Evolutionary conservation across 2,797 vertebrate species (phyloP).

Genomic region (Pangasius sanitwongsei): DNA sequence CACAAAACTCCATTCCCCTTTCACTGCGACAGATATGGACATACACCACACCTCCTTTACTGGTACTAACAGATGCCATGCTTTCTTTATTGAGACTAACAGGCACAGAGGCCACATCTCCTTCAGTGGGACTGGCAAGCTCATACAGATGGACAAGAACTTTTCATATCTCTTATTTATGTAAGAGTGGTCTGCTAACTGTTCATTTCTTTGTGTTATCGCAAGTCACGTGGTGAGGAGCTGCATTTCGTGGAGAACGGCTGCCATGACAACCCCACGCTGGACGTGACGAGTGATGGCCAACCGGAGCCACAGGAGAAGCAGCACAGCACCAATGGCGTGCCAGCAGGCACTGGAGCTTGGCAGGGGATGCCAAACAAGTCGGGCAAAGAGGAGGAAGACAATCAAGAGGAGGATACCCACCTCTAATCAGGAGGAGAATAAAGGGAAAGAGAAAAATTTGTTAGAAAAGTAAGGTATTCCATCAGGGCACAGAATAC

Average conservation of each 20-base stretch:
- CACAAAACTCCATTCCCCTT: background rate
- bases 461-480: constrained; percentile 25
- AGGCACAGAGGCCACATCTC: background rate
- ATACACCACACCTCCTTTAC: background rate
- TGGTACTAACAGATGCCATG: background rate
- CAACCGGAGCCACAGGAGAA: constrained; percentile 93
- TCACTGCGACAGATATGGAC: background rate
- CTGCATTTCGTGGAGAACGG: constrained; percentile 97
- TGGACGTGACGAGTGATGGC: constrained; percentile 91
- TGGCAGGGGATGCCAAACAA: constrained; percentile 93
- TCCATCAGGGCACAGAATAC: constrained; percentile 43
- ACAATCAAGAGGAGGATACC: constrained; percentile 92
- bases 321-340: constrained; percentile 88
- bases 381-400: constrained; percentile 84
- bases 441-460: constrained; percentile 17
- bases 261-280: constrained; percentile 96
- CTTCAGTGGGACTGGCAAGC: background rate
- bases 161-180: background rate
- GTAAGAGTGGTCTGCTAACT: background rate
- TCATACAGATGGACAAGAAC: background rate
- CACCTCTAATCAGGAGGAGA: constrained; percentile 82
- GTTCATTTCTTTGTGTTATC: background rate
- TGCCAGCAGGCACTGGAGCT: constrained; percentile 74
- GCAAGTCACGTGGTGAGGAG: constrained; percentile 86
- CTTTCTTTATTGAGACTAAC: background rate